Base-by-base conservation (phyloP, 2,797 vertebrate genomes). In the Anguilla anguilla region DNA sequence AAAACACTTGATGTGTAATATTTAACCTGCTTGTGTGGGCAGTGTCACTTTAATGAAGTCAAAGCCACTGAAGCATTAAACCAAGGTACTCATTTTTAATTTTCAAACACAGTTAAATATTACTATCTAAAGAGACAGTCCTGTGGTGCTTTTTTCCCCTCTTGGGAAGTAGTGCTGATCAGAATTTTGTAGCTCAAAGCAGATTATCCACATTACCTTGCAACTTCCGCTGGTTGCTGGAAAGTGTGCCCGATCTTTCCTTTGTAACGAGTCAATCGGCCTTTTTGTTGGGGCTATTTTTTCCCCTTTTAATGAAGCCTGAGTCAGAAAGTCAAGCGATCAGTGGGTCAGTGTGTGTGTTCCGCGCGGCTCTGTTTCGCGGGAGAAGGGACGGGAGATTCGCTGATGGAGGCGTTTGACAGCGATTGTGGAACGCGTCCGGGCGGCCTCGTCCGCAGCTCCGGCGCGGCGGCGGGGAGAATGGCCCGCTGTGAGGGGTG, bases 351-450 rank as follows among this genome's bases (percentile, higher is more conserved):
- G 43, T n/a, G 64, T 28, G 43, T 17, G 39, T n/a, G 89, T 88
- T 84, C 64, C 86, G 28, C 25, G 79, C 46, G 51, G 84, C 89
- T 91, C 89, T 88, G 87, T 87, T 90, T 90, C 90, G 2, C 86
- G 25, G 57, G 49, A 55, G 87, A 92, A 93, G 88, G 81, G 87
- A 84, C 92, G 92, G 93, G 86, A 87, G 94, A 93, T 92, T 93
- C 94, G 95, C 94, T 95, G 95, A 96, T 92, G 91, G 95, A 96
- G 93, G 88, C 55, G 85, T 85, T 67, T 53, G 88, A 94, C 91
- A 96, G 94, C 95, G 95, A 95, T 94, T 92, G 89, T 90, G 90
- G 90, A 53, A 92, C 93, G 93, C 91, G 84, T 89, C 88, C 90
- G 92, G 92, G 93, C 90, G 91, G 93, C 94, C 93, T 91, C 39